Conservation (phyloP, 2,113 vertebrate species). For the Zosterops japonicus region DNA sequence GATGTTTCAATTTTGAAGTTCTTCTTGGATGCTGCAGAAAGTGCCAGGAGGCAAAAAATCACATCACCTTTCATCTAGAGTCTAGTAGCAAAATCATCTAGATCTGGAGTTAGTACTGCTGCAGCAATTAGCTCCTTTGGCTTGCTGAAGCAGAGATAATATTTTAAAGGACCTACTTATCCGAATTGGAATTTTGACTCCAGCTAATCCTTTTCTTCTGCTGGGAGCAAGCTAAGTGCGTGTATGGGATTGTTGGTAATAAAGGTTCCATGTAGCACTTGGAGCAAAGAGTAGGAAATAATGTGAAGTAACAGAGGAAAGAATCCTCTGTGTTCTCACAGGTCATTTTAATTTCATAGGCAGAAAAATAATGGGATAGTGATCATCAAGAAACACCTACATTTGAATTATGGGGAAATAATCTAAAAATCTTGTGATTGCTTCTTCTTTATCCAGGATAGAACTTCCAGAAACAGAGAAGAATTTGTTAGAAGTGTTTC, state of each 20-base stretch:
- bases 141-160: slow-evolving; percentile 38
- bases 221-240: neutral
- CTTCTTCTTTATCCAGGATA: slow-evolving; percentile 2
- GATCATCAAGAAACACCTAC: neutral
- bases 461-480: slow-evolving; percentile 31
- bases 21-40: neutral
- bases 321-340: neutral
- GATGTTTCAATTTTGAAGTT: neutral
- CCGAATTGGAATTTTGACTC: slow-evolving; percentile 51
- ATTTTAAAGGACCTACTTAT: slow-evolving; percentile 42
- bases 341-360: neutral
- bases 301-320: neutral
- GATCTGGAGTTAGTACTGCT: neutral
- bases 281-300: neutral
- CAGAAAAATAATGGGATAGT: neutral
- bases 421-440: slow-evolving; percentile 15
- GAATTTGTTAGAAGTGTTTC: slow-evolving; percentile 38
- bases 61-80: neutral
- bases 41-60: neutral
- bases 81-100: neutral
- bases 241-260: neutral
- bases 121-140: slow-evolving; percentile 29
- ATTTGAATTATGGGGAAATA: neutral
- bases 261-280: neutral
- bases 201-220: slow-evolving; percentile 45